These are phyloP conservation scores for Amphilophus citrinellus DNA, from an alignment of 2,113 vertebrate species.

Conservation along the genomic window DNA sequence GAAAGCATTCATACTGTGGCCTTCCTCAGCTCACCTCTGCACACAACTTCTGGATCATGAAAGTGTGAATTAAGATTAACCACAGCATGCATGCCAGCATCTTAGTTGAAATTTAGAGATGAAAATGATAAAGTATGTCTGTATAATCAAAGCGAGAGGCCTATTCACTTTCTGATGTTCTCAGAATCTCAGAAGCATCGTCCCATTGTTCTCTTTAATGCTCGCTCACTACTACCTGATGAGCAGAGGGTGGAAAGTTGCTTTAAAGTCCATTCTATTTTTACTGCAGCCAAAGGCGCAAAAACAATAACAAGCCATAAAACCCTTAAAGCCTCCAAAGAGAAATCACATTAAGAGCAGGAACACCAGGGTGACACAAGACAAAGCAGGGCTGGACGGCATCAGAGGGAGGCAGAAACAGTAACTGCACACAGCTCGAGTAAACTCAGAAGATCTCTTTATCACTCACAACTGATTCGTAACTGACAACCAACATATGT, in stretches of 20 bases:
- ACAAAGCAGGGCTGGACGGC: neutral
- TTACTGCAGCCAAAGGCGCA: constrained; percentile 51
- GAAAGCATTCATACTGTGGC: neutral
- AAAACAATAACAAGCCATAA: constrained; percentile 74
- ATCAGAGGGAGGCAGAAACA: neutral
- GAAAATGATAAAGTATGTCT: neutral
- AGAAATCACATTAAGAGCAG: constrained; percentile 48
- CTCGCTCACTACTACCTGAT: constrained; percentile 65
- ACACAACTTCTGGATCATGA: neutral
- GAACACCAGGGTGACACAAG: constrained; percentile 8
- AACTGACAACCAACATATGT: neutral
- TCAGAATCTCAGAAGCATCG: constrained; percentile 56
- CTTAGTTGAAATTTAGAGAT: neutral
- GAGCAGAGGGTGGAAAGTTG: constrained; percentile 62
- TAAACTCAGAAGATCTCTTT: neutral
- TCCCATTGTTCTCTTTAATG: constrained; percentile 63
- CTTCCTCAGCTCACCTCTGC: neutral
- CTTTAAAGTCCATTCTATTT: constrained; percentile 74
- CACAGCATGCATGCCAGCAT: neutral
- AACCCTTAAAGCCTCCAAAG: constrained; percentile 56
- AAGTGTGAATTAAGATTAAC: constrained; percentile 13
- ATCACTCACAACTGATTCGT: neutral
- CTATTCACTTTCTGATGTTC: constrained; percentile 69
- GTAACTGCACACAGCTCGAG: neutral
- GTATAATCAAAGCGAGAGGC: neutral